phyloP scores from a whole-genome alignment of 1,140 invertebrate genomes.

The Drosophila takahashii region DNA sequence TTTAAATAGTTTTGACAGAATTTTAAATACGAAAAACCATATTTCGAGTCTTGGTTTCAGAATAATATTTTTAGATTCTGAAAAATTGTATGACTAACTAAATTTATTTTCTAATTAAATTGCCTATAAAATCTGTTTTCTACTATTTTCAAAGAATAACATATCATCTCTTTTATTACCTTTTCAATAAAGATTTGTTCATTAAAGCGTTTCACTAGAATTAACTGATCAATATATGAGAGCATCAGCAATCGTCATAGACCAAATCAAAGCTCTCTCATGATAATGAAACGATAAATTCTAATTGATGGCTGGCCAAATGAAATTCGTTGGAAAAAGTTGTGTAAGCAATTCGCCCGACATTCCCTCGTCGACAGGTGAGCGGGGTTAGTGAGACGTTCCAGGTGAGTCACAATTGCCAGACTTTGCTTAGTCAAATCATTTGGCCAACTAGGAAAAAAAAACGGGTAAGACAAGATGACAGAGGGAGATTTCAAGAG shows the following conservation, averaged over 20 bases:
- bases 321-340: slow-evolving; percentile 32
- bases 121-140: slow-evolving; percentile 11
- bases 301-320: slow-evolving; percentile 20
- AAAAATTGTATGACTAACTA: slow-evolving; percentile 9
- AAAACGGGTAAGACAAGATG: slow-evolving; percentile 20
- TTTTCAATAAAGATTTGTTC: slow-evolving; percentile 13
- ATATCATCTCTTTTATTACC: slow-evolving; percentile 4
- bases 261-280: slow-evolving; percentile 20
- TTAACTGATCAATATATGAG: slow-evolving; percentile 15
- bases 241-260: slow-evolving; percentile 6
- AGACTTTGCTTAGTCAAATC: slow-evolving; percentile 39
- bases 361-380: slow-evolving; percentile 23
- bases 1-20: neutral
- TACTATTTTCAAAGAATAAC: slow-evolving; percentile 1
- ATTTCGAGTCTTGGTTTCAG: too few species aligned
- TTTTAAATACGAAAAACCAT: neutral
- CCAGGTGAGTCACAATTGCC: slow-evolving; percentile 30
- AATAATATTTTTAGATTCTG: neutral
- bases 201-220: slow-evolving; percentile 1
- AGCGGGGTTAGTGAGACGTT: slow-evolving; percentile 12
- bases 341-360: slow-evolving; percentile 42
- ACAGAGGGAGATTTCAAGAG: slow-evolving; percentile 13
- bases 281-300: slow-evolving; percentile 33
- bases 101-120: slow-evolving; percentile 1
- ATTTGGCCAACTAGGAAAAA: slow-evolving; percentile 7